These are phyloP conservation scores for Oscheius myriophilus DNA, from an alignment of 2,888 invertebrate genomes.

Conservation along the genomic window DNA sequence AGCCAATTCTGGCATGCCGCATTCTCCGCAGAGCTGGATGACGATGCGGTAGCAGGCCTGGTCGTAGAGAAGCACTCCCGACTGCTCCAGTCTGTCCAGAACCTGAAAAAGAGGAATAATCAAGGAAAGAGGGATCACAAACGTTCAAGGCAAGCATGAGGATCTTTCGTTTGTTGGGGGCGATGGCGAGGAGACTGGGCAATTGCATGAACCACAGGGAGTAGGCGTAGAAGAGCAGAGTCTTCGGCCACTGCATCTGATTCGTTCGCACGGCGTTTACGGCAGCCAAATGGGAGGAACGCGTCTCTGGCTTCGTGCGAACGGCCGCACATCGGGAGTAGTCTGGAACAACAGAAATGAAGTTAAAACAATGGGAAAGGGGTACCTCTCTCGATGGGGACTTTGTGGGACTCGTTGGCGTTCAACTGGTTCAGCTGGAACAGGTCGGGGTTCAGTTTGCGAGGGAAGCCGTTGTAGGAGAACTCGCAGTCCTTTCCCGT, in stretches of 20 bases:
- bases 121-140: slow-evolving; percentile 10
- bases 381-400: slow-evolving; percentile 49
- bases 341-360: slow-evolving; percentile 33
- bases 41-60: slow-evolving; percentile 91
- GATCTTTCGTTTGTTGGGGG: slow-evolving; percentile 80
- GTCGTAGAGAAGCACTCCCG: slow-evolving; percentile 71
- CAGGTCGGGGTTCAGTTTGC: slow-evolving; percentile 49
- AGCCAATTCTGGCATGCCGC: slow-evolving; percentile 91
- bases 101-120: slow-evolving; percentile 71
- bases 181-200: slow-evolving; percentile 80
- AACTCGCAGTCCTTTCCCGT: slow-evolving; percentile 49
- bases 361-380: too few species aligned
- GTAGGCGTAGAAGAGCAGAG: slow-evolving; percentile 74
- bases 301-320: slow-evolving; percentile 65
- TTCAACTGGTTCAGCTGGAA: slow-evolving; percentile 64
- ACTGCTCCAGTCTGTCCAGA: slow-evolving; percentile 85
- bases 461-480: slow-evolving; percentile 62
- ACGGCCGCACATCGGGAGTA: slow-evolving; percentile 54
- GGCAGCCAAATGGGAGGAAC: slow-evolving; percentile 59
- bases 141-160: slow-evolving; percentile 74
- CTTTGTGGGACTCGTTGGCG: slow-evolving; percentile 38
- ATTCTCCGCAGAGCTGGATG: slow-evolving; percentile 93
- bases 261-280: slow-evolving; percentile 52
- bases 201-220: slow-evolving; percentile 94
- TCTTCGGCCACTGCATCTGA: slow-evolving; percentile 65